Base-by-base conservation (phyloP, 2,113 vertebrate species). In the Xiphophorus couchianus region DNA sequence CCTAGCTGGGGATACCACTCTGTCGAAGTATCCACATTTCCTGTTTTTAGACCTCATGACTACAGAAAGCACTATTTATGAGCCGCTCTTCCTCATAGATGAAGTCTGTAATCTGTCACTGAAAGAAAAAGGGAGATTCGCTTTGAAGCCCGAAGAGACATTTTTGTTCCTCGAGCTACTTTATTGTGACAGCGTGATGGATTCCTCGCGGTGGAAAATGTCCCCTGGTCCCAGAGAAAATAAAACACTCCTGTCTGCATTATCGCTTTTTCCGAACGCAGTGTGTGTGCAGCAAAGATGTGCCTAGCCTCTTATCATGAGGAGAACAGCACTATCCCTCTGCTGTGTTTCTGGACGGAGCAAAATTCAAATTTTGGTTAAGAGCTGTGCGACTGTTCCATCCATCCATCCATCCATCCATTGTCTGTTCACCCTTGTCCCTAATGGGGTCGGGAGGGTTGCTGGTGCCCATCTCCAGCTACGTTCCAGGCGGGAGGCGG, bases 181-280 rank as follows among this genome's bases (percentile, higher is more conserved):
- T 90, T 85, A 80, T 83, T 86, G 80, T 89, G 85, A 88, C 88
- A 89, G 72, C 1, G 74, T 89, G 86, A 91, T 87, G 84, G 84
- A 90, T 89, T 90, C 84, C 76, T 76, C 44, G 48, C 69, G 81
- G 61, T 64, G 90, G 90, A 91, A 87, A 91, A 83, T 82, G 90
- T 90, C 90, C 87, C 88, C 72, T 8, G 79, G 82, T 82, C 84
- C 82, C 84, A 9, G 19, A 84, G 88, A 90, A 89, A 89, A 86
- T 89, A 89, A 91, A 91, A 89, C 87, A 85, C 86, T 84, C 80
- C 85, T 83, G 85, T 80, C 82, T 74, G 78, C 81, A 75, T 89
- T 88, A 86, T 86, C 54, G 29, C 73, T 85, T 85, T 92, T 92
- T 69, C 29, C 3, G 12, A 29, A 15, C 13, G 4, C 87, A 88